Conservation (phyloP, 2,888 invertebrate genomes). For the Beris chalybata region DNA sequence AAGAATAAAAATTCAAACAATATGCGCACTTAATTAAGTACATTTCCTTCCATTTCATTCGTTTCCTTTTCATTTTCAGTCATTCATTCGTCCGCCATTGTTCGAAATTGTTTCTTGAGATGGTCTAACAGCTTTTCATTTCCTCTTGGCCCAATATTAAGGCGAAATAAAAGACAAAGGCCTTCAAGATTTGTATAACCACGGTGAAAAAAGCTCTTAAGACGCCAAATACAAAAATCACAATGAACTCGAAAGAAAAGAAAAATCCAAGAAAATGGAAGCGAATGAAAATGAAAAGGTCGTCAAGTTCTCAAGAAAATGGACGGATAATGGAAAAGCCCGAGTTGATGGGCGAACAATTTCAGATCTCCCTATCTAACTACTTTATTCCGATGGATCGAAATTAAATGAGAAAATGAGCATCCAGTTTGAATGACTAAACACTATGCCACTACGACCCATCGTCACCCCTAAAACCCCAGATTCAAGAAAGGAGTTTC, state of each 20-base stretch:
- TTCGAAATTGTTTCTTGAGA: slow-evolving; percentile 34
- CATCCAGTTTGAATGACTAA: not conserved
- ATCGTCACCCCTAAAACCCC: too few species aligned
- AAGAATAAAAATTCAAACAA: slow-evolving; percentile 9
- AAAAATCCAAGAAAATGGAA: not conserved
- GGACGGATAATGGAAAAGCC: too few species aligned
- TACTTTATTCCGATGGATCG: slow-evolving; percentile 4
- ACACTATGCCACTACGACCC: not conserved
- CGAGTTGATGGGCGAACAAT: too few species aligned
- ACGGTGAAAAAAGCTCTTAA: slow-evolving; percentile 37
- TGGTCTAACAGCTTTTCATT: slow-evolving; percentile 37
- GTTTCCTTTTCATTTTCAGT: slow-evolving; percentile 32
- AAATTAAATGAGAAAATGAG: slow-evolving; percentile 20
- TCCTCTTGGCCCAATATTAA: slow-evolving; percentile 21
- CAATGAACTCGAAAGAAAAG: slow-evolving; percentile 11
- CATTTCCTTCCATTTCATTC: slow-evolving; percentile 30
- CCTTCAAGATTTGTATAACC: slow-evolving; percentile 6
- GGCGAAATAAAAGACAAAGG: slow-evolving; percentile 31
- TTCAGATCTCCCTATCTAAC: not conserved
- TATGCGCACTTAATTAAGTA: slow-evolving; percentile 27
- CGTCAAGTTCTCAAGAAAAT: too few species aligned
- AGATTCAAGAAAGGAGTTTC: not conserved
- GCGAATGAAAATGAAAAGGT: too few species aligned
- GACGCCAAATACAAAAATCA: slow-evolving; percentile 32
- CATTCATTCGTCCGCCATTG: slow-evolving; percentile 31